Percentiles rank a stretch among this genome's conserved stretches.
Evolutionary conservation across 2,797 vertebrate species (phyloP).

Genomic region (Carduelis carduelis): DNA sequence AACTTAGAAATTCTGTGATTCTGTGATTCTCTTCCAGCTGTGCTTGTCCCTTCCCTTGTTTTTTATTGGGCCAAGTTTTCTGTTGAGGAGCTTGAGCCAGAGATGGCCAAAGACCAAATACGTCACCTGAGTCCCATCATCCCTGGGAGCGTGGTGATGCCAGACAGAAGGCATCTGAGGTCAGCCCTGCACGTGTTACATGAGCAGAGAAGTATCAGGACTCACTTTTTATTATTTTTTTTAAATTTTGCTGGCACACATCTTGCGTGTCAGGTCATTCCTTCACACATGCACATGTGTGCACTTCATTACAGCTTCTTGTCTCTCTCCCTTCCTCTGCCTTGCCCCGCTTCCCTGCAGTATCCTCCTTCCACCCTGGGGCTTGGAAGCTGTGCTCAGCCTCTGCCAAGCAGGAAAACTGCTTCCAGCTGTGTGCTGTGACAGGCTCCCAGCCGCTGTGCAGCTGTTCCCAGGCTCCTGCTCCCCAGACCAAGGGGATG

Average conservation of each 20-base stretch:
- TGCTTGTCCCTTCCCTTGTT: neutral
- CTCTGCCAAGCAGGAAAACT: constrained; percentile 19
- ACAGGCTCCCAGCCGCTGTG: neutral
- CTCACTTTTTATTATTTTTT: neutral
- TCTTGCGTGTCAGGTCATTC: neutral
- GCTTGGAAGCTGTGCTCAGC: neutral
- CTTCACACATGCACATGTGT: constrained; percentile 2
- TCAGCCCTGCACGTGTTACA: neutral
- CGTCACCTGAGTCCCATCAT: neutral
- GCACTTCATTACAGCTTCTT: constrained; percentile 23
- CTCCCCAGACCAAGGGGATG: neutral
- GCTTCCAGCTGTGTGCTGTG: constrained; percentile 49
- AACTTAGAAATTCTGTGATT: too few relatives aligned
- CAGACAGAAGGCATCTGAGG: constrained; percentile 53
- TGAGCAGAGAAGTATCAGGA: neutral
- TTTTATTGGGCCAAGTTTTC: neutral
- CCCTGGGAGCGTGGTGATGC: neutral
- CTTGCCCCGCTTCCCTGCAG: neutral
- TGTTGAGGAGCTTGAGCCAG: neutral
- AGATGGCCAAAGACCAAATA: neutral
- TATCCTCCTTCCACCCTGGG: constrained; percentile 13
- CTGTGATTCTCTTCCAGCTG: neutral
- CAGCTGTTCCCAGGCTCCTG: constrained; percentile 1
- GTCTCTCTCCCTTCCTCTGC: neutral
- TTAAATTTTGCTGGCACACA: neutral